Evolutionary conservation across 2,888 invertebrate genomes (phyloP).

Genomic region (Urechis unicinctus): DNA sequence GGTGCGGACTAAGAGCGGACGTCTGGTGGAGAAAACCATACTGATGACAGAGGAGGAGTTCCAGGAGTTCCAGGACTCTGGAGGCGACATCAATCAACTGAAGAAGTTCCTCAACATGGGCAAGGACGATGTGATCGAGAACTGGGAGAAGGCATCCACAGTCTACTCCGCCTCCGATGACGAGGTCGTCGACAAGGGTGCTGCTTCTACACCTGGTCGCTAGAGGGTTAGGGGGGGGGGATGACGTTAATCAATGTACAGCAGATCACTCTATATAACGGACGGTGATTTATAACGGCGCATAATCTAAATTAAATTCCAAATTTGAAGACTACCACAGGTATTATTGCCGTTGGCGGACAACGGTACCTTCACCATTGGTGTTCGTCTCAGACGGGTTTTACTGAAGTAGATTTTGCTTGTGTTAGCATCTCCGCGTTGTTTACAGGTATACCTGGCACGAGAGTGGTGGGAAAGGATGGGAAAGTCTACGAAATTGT

Average conservation of each 20-base stretch:
- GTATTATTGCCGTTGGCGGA: no score
- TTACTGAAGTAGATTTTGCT: no score
- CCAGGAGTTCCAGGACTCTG: slow-evolving; percentile 16
- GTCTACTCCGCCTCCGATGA: slow-evolving; percentile 40
- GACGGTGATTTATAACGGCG: no score
- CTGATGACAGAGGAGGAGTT: slow-evolving; percentile 42
- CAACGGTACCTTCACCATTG: no score
- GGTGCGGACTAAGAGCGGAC: slow-evolving; percentile 45
- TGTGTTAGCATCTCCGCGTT: no score
- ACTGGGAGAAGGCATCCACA: slow-evolving; percentile 47
- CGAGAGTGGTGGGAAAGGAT: slow-evolving; percentile 41
- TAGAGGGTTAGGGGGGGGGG: neutral
- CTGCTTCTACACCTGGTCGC: neutral
- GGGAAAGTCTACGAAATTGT: slow-evolving; percentile 44
- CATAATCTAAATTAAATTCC: no score
- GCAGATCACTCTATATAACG: no score
- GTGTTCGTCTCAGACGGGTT: no score
- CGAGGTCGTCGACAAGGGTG: slow-evolving; percentile 19
- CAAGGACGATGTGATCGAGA: slow-evolving; percentile 44
- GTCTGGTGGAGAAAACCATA: slow-evolving; percentile 44
- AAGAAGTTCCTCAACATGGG: slow-evolving; percentile 43
- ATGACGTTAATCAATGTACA: neutral
- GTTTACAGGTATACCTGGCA: slow-evolving; percentile 32
- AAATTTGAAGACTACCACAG: no score
- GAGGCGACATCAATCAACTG: slow-evolving; percentile 39